phyloP scores from a whole-genome alignment of 2,888 invertebrate genomes.

The Vanessa cardui region DNA sequence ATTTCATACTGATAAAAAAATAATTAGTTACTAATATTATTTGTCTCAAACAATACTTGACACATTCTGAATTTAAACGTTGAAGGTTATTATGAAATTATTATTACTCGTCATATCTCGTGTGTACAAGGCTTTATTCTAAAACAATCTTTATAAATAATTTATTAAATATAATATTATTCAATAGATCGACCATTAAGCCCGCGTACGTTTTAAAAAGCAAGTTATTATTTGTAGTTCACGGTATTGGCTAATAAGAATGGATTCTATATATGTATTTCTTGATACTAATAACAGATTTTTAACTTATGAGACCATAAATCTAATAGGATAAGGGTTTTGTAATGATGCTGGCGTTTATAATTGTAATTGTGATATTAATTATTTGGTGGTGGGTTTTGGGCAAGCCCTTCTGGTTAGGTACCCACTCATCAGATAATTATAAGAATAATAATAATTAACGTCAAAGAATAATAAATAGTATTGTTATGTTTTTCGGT shows the following conservation, averaged over 20 bases:
- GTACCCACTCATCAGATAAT: no score
- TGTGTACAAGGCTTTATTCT: conserved; percentile 24
- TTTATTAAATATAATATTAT: conserved; percentile 35
- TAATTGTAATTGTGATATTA: no score
- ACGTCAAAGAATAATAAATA: no score
- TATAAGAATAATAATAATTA: no score
- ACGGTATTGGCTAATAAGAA: conserved; percentile 27
- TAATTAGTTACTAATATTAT: no score
- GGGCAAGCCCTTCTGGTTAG: no score
- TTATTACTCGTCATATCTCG: background rate
- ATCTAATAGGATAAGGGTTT: no score
- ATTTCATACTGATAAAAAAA: no score
- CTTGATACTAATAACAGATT: conserved; percentile 1
- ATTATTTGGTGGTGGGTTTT: no score
- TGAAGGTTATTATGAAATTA: background rate
- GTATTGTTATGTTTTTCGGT: no score
- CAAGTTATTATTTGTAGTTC: conserved; percentile 22
- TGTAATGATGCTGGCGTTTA: no score
- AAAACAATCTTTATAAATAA: conserved; percentile 29
- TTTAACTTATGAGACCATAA: no score
- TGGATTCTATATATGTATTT: conserved; percentile 15
- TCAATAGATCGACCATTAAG: conserved; percentile 34
- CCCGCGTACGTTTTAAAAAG: conserved; percentile 22
- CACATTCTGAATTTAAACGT: background rate
- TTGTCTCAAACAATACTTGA: background rate